A percentile compares a stretch with the other conserved stretches of the same genome.
phyloP scores from a whole-genome alignment of 2,113 vertebrate species.

The Sorex araneus region DNA sequence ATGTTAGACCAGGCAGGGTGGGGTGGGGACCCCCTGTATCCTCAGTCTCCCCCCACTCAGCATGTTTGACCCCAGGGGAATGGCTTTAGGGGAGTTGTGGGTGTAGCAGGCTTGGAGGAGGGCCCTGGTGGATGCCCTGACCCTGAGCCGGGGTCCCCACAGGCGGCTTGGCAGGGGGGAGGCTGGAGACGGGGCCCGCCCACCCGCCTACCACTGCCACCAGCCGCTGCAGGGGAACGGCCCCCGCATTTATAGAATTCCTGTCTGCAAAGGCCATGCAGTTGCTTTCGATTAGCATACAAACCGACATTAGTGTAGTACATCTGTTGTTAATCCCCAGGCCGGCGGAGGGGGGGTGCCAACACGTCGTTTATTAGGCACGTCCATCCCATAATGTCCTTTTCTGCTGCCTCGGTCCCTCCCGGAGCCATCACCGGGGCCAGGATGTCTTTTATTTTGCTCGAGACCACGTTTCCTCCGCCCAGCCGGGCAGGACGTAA shows the following conservation, averaged over 20 bases:
- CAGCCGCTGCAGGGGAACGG: conserved; percentile 72
- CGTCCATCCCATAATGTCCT: conserved; percentile 89
- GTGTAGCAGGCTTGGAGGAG: not conserved
- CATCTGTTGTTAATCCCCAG: conserved; percentile 92
- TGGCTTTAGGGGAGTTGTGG: not conserved
- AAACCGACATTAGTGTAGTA: conserved; percentile 90
- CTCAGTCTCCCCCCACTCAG: not conserved
- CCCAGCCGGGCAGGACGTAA: conserved; percentile 86
- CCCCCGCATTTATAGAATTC: conserved; percentile 87
- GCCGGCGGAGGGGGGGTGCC: conserved; percentile 88
- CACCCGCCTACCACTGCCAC: conserved; percentile 70
- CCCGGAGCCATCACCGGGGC: conserved; percentile 86
- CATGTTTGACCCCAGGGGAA: no score
- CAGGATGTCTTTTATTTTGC: conserved; percentile 91
- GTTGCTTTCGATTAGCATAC: conserved; percentile 92
- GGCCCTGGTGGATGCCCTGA: not conserved
- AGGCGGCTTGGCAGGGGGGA: conserved; percentile 1
- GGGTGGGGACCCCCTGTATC: not conserved
- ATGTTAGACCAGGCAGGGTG: not conserved
- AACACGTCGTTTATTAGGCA: conserved; percentile 91
- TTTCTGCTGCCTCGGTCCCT: conserved; percentile 86
- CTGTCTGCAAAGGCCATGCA: conserved; percentile 88
- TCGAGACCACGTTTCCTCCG: conserved; percentile 89
- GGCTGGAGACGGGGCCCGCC: conserved; percentile 17
- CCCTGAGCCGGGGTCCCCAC: not conserved